phyloP scores from a whole-genome alignment of 2,797 vertebrate genomes.

The Carcharodon carcharias region DNA sequence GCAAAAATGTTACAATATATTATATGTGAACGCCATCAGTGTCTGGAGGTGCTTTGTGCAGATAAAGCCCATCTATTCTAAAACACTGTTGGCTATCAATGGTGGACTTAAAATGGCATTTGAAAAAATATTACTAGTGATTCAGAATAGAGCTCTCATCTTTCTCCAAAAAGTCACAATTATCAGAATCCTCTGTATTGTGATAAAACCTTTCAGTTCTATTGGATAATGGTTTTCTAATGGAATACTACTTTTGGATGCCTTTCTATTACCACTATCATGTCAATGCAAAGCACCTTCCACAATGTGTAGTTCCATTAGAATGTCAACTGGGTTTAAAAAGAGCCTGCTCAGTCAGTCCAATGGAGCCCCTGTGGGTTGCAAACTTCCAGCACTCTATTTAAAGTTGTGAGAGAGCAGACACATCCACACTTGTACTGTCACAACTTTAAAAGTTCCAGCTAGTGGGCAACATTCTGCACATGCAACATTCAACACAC shows the following conservation, averaged over 20 bases:
- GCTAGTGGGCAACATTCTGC: background rate
- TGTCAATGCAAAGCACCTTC: background rate
- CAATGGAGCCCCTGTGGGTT: background rate
- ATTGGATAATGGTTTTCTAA: background rate
- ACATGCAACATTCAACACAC: too few species aligned
- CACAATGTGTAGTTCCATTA: background rate
- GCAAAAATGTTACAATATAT: background rate
- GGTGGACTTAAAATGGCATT: background rate
- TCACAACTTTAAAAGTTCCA: background rate
- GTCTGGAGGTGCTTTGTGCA: background rate
- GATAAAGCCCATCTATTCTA: background rate
- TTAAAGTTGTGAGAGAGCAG: background rate
- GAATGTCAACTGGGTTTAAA: background rate
- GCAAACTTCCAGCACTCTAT: background rate
- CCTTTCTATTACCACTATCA: background rate
- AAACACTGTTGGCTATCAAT: background rate
- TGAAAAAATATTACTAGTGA: background rate
- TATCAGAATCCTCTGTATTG: background rate
- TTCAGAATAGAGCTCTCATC: background rate
- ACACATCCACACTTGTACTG: background rate
- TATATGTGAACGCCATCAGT: background rate
- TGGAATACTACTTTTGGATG: background rate
- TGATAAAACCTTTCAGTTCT: background rate
- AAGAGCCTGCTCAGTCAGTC: too few species aligned
- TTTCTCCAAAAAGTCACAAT: background rate